Evolutionary conservation across 2,888 invertebrate genomes (phyloP).

Genomic region (Rhabditoides inermis): DNA sequence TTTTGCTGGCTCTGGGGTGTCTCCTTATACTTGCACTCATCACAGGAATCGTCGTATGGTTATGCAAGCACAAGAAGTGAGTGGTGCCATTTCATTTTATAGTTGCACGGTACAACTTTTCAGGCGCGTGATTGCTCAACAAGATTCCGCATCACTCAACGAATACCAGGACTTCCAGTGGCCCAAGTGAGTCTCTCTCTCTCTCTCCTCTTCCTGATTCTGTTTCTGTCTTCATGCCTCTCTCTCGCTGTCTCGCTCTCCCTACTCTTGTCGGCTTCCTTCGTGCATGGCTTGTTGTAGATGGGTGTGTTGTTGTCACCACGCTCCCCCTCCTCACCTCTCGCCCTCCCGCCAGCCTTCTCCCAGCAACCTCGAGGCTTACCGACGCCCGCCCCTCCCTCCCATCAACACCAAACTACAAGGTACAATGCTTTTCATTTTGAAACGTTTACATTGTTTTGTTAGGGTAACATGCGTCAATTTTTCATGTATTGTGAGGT

Average conservation of each 20-base stretch:
- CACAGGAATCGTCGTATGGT: constrained; percentile 2
- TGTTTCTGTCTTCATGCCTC: no score
- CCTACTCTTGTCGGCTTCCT: no score
- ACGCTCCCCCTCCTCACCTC: constrained; percentile 11
- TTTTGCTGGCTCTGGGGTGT: no score
- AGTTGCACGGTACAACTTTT: neutral
- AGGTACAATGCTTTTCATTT: no score
- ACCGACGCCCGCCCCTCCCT: constrained; percentile 8
- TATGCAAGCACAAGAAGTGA: constrained; percentile 15
- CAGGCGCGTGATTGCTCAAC: constrained; percentile 13
- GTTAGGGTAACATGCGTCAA: no score
- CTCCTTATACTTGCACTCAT: no score
- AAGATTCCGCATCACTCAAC: constrained; percentile 6
- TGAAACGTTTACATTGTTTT: no score
- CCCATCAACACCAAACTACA: no score
- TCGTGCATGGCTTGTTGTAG: no score
- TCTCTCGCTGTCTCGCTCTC: no score
- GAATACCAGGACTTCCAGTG: constrained; percentile 1
- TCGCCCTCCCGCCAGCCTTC: constrained; percentile 6
- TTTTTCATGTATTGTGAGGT: no score
- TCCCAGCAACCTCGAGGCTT: constrained; percentile 16
- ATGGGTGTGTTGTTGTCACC: constrained; percentile 5
- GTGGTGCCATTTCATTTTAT: neutral
- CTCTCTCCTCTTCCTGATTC: neutral
- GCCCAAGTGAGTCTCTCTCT: constrained; percentile 1